A percentile compares a stretch with the other conserved stretches of the same genome.
Conservation (phyloP, 1,140 invertebrate species). For the Pissodes strobi region DNA sequence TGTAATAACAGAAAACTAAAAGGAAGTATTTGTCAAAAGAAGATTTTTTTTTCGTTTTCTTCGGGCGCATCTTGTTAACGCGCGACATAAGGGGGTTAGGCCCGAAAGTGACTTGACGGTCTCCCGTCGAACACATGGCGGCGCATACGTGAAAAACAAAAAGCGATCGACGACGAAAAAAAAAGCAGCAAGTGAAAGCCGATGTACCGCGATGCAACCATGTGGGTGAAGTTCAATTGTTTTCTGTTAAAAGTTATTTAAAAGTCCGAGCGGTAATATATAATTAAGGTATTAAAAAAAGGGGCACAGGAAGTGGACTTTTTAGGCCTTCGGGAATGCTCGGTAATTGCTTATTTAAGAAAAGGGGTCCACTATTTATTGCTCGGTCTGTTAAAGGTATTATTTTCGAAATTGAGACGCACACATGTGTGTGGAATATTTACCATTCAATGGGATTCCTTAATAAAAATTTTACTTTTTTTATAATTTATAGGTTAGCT, state of each 20-base stretch:
- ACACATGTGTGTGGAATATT: no score
- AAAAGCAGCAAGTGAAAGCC: slow-evolving; percentile 23
- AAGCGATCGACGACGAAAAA: slow-evolving; percentile 15
- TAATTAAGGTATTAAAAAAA: slow-evolving; percentile 41
- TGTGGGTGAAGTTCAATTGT: slow-evolving; percentile 46
- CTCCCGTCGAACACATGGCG: slow-evolving; percentile 38
- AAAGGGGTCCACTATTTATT: slow-evolving; percentile 13
- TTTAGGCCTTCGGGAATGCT: slow-evolving; percentile 19
- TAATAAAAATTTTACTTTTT: no score
- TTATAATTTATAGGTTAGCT: no score
- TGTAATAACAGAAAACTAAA: no score
- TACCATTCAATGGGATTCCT: no score
- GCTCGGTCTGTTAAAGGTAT: background rate
- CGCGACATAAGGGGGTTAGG: background rate
- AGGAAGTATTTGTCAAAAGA: slow-evolving; percentile 15
- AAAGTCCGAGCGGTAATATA: slow-evolving; percentile 33
- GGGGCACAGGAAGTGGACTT: slow-evolving; percentile 18
- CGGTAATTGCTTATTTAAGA: slow-evolving; percentile 21
- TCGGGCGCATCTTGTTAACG: slow-evolving; percentile 13
- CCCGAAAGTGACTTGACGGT: background rate
- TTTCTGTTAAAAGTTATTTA: slow-evolving; percentile 42
- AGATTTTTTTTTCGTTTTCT: slow-evolving; percentile 12
- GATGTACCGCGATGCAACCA: slow-evolving; percentile 34
- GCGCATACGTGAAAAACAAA: slow-evolving; percentile 33
- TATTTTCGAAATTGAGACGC: slow-evolving; percentile 1